These are phyloP conservation scores for Phaethon lepturus DNA, from an alignment of 2,113 vertebrate species.

Conservation along the genomic window DNA sequence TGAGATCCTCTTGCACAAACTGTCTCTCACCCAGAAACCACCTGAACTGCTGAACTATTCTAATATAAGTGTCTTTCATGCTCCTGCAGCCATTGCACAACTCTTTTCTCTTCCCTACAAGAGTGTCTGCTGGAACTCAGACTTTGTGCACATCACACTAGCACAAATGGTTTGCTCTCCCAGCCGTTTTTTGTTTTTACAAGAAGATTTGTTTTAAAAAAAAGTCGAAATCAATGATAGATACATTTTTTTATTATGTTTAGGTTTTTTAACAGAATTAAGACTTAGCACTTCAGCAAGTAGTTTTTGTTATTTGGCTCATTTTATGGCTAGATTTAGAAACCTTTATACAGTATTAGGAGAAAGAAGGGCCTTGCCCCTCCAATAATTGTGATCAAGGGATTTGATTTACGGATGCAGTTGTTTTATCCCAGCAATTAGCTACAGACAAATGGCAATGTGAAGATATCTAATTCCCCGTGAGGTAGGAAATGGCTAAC, in stretches of 20 bases:
- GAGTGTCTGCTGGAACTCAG: background rate
- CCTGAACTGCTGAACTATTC: background rate
- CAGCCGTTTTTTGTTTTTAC: background rate
- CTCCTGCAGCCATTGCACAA: background rate
- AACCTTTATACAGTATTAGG: background rate
- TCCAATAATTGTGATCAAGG: background rate
- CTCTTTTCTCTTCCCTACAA: background rate
- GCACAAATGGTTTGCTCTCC: background rate
- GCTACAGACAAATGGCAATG: background rate
- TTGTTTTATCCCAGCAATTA: background rate
- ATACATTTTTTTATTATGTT: background rate
- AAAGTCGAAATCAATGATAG: background rate
- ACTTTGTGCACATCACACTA: rapidly evolving
- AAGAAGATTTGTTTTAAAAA: background rate
- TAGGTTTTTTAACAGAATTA: background rate
- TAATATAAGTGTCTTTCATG: background rate
- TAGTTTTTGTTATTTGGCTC: background rate
- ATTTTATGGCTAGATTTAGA: background rate
- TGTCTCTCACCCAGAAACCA: background rate
- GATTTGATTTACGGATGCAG: background rate
- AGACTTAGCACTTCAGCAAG: background rate
- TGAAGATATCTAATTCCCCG: background rate
- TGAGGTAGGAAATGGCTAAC: background rate
- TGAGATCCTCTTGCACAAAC: background rate
- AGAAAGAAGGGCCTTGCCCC: background rate